These are phyloP conservation scores for Cheilosia vulpina DNA, from an alignment of 2,888 invertebrate species.

Conservation along the genomic window DNA sequence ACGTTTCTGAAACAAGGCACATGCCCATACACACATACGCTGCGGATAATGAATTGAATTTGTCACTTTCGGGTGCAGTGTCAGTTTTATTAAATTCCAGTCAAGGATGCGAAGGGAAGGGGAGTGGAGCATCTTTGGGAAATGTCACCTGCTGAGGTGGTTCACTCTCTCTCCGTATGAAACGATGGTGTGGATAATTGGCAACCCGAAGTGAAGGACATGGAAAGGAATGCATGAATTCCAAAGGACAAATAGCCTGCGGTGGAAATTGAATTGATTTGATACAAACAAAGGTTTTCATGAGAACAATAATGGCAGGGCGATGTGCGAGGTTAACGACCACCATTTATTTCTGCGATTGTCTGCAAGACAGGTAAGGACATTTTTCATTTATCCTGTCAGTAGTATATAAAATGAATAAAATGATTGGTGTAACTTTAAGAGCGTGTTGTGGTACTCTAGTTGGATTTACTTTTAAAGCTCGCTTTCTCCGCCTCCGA, in stretches of 20 bases:
- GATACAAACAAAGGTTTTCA: background rate
- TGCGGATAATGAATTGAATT: constrained; percentile 51
- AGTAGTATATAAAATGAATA: too few species aligned
- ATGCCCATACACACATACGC: constrained; percentile 30
- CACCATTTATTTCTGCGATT: too few species aligned
- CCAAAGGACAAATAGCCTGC: background rate
- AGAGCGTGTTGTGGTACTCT: too few species aligned
- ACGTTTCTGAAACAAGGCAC: constrained; percentile 42
- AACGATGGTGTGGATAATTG: constrained; percentile 12
- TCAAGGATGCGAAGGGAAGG: background rate
- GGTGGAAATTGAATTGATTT: background rate
- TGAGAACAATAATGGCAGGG: too few species aligned
- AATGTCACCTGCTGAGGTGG: constrained; percentile 24
- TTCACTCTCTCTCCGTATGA: background rate
- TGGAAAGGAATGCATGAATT: constrained; percentile 15
- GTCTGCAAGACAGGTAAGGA: too few species aligned
- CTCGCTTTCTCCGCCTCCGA: too few species aligned
- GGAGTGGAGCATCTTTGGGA: constrained; percentile 10
- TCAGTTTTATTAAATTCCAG: constrained; percentile 41
- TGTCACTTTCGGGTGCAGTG: constrained; percentile 53
- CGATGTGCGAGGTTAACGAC: too few species aligned
- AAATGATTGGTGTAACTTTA: too few species aligned
- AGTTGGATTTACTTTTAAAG: too few species aligned
- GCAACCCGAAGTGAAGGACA: background rate
- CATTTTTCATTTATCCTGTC: too few species aligned